Base-by-base conservation (phyloP, 2,888 invertebrate species). In the Andricus quercusramuli region DNA sequence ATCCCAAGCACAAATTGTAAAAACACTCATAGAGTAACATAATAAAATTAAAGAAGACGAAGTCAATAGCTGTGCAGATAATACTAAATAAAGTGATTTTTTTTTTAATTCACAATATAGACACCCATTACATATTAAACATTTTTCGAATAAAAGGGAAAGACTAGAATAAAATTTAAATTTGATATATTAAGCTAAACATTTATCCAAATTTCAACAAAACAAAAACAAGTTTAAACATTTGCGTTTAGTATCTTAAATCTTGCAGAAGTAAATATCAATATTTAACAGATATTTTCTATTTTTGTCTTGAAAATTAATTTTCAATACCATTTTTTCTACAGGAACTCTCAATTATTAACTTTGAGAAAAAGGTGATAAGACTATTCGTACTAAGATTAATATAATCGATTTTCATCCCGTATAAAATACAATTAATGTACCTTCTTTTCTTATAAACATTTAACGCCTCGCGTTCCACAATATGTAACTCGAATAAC, bases 1-100 rank as follows among this genome's bases (percentile, higher is more conserved):
- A n/a, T 8, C 56, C 56, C n/a, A 56, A n/a, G n/a, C n/a, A 74
- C n/a, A 20, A 74, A 32, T n/a, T 32, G 22, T 20, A 51, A 82
- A 41, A 74, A 74, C 25, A 56, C n/a, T n/a, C 11, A 56, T n/a
- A n/a, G 11, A 56, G 9, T n/a, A 56, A n/a, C n/a, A 56, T 9
- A 56, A 9, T 56, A 9, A 11, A n/a, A n/a, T n/a, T n/a, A 2
- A 56, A 56, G 0, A n/a, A 11, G 0, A 56, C 67, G 17, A 47
- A 47, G 5, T 51, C 77, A 65, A 29, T 15, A 64, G 20, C 44
- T 51, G 15, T 77, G 20, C 56, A 37, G n/a, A 65, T 70, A 65
- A 65, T 32, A 56, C 56, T 56, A 9, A 56, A 11, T n/a, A n/a
- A 56, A n/a, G n/a, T n/a, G 20, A 56, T n/a, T n/a, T n/a, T 56